Evolutionary conservation across 2,113 vertebrate species (phyloP).

Genomic region (Henicopernis longicauda): DNA sequence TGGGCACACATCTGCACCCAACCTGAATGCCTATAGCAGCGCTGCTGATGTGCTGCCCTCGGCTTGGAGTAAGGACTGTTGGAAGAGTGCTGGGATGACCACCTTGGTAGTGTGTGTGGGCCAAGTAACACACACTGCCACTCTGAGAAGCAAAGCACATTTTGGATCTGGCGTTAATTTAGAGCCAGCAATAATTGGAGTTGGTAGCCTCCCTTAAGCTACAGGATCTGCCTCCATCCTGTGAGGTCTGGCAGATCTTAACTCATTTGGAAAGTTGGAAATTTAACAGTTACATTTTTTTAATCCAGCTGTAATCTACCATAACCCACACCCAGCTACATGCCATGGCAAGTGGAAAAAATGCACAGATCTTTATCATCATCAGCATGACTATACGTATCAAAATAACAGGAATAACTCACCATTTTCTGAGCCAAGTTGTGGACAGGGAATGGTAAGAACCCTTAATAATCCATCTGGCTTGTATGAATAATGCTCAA

Average conservation of each 20-base stretch:
- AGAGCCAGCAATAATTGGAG: not conserved
- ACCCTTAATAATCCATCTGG: slow-evolving; percentile 89
- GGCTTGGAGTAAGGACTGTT: not conserved
- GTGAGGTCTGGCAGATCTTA: not conserved
- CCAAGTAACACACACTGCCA: not conserved
- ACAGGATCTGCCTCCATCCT: not conserved
- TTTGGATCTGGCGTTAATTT: not conserved
- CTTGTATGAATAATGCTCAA: slow-evolving; percentile 97
- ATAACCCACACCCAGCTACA: not conserved
- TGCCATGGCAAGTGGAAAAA: not conserved
- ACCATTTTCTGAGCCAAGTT: slow-evolving; percentile 70
- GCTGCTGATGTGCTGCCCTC: no score
- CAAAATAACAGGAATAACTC: slow-evolving; percentile 21
- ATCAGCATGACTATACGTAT: not conserved
- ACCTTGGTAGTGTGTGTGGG: accelerated
- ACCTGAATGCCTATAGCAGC: not conserved
- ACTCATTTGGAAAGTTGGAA: not conserved
- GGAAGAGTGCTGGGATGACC: not conserved
- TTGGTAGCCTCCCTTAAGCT: not conserved
- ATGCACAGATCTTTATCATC: not conserved
- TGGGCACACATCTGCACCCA: no score
- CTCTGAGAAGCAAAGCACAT: not conserved
- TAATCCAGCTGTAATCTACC: not conserved
- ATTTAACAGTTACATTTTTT: not conserved
- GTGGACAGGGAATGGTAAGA: slow-evolving; percentile 78